Evolutionary conservation across 2,113 vertebrate species (phyloP).

Genomic region (Nansenia antarctica): DNA sequence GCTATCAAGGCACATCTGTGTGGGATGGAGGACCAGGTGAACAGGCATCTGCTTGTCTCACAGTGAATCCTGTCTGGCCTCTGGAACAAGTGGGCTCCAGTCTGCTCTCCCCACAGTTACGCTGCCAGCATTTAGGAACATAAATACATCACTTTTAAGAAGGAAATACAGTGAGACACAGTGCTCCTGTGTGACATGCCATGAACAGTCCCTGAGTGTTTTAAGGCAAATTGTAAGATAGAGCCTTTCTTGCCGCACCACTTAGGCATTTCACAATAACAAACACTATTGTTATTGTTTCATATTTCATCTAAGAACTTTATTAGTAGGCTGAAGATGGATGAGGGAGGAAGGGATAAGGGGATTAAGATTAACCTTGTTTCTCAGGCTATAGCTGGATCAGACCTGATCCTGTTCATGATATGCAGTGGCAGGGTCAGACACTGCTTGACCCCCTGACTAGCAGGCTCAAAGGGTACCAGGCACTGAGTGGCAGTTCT

Average conservation of each 20-base stretch:
- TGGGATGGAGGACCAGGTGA: constrained; percentile 63
- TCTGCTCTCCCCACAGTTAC: neutral
- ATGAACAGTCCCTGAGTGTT: neutral
- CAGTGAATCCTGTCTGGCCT: neutral
- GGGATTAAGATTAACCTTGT: neutral
- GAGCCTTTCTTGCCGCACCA: neutral
- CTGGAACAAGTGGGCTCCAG: neutral
- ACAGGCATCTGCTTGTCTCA: constrained; percentile 50
- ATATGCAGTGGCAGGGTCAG: constrained; percentile 43
- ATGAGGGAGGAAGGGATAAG: no score
- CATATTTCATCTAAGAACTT: no score
- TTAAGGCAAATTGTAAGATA: neutral
- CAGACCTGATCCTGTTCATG: neutral
- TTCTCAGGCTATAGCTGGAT: constrained; percentile 12
- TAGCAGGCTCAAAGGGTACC: constrained; percentile 71
- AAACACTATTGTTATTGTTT: neutral
- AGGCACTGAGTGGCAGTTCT: constrained; percentile 24
- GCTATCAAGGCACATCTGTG: constrained; percentile 53
- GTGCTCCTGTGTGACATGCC: neutral
- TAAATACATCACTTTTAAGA: neutral
- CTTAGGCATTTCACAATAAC: neutral
- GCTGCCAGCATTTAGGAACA: neutral
- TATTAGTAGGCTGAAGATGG: no score
- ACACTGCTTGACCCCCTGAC: constrained; percentile 49
- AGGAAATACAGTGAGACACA: neutral